Percentiles rank a stretch among this genome's conserved stretches.
Conservation (phyloP, 2,113 vertebrate genomes). For the Lagopus muta region DNA sequence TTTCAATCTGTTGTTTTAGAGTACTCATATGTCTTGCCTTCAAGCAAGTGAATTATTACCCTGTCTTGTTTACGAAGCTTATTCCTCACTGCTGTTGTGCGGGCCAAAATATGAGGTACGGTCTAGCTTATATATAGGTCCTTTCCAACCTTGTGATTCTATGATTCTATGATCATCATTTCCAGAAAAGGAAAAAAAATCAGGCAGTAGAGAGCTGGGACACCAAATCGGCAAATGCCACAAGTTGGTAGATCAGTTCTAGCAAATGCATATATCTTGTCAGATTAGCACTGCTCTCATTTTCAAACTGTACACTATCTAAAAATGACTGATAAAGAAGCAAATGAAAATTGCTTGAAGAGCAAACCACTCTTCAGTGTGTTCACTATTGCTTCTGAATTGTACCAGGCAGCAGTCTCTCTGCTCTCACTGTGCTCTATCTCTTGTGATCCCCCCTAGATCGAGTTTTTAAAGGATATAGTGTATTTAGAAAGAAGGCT, state of each 20-base stretch:
- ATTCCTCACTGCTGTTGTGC: neutral
- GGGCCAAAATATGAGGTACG: neutral
- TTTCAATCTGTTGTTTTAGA: neutral
- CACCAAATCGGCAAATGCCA: neutral
- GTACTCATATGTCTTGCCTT: neutral
- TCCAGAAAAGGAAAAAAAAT: neutral
- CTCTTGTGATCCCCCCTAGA: constrained; percentile 43
- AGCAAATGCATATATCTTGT: neutral
- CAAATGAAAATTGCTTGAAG: constrained; percentile 36
- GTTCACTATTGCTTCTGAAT: constrained; percentile 3
- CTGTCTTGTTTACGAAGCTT: neutral
- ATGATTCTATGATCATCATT: neutral
- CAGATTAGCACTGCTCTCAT: neutral
- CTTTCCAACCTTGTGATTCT: too few species aligned
- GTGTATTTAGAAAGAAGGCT: constrained; percentile 52
- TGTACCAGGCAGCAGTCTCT: constrained; percentile 7
- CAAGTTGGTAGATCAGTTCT: neutral
- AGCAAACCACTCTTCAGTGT: neutral
- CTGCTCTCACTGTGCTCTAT: neutral
- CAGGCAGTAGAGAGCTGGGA: neutral
- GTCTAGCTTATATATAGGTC: too few species aligned
- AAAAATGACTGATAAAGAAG: constrained; percentile 49
- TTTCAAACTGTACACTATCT: neutral
- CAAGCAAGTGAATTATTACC: neutral
- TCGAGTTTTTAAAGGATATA: constrained; percentile 65